phyloP scores from a whole-genome alignment of 2,888 invertebrate genomes.

The Anoplius nigerrimus region DNA sequence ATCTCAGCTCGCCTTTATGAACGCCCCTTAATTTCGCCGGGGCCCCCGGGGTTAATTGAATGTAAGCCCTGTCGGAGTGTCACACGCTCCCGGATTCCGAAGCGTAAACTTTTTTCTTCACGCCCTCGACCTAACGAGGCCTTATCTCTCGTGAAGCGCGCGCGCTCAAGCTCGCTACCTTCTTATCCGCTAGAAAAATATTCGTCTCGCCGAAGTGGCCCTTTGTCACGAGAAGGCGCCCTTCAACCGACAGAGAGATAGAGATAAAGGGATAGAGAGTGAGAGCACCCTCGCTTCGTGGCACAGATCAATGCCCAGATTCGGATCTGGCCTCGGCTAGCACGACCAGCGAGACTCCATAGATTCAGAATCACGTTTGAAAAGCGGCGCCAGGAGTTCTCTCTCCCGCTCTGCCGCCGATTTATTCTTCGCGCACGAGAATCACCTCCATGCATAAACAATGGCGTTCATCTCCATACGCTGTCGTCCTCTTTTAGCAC shows the following conservation, averaged over 20 bases:
- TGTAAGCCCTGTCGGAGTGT: not conserved
- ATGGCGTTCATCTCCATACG: slow-evolving; percentile 25
- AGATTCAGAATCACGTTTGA: too few species aligned
- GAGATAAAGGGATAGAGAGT: too few species aligned
- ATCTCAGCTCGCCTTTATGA: slow-evolving; percentile 17
- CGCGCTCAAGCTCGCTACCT: not conserved
- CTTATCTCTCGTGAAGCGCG: not conserved
- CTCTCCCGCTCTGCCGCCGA: not conserved
- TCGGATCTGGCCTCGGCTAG: too few species aligned
- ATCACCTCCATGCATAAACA: slow-evolving; percentile 24
- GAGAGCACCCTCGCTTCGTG: too few species aligned
- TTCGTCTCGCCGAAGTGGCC: not conserved
- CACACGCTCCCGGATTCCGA: not conserved
- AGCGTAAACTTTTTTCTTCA: not conserved
- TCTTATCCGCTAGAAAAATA: not conserved
- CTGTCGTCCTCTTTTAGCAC: slow-evolving; percentile 29
- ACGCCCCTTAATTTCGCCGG: slow-evolving; percentile 10
- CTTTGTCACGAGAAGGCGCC: not conserved
- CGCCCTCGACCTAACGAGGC: not conserved
- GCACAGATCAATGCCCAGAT: too few species aligned
- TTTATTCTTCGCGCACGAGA: slow-evolving; percentile 4
- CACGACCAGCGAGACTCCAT: not conserved
- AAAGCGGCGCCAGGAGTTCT: too few species aligned
- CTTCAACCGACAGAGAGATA: not conserved
- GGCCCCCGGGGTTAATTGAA: too few species aligned